Percentiles rank a stretch among this genome's conserved stretches.
Evolutionary conservation across 2,113 vertebrate genomes (phyloP).

Genomic region (Sturnus vulgaris): DNA sequence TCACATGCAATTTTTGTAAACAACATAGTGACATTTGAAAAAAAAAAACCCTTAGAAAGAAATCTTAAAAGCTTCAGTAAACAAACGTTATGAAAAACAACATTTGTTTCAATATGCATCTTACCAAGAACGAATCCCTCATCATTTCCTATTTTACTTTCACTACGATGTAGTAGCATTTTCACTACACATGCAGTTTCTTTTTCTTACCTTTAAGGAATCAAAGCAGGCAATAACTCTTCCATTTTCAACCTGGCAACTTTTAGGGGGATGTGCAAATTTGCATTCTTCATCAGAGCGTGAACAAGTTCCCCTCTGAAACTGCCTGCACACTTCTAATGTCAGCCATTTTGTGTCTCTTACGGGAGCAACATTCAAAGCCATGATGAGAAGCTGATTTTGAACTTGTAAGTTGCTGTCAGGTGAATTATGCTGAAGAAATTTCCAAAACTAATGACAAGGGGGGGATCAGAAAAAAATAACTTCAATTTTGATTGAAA

Average conservation of each 20-base stretch:
- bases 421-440: slow-evolving; percentile 10
- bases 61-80: background rate
- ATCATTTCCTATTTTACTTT: background rate
- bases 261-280: slow-evolving; percentile 97
- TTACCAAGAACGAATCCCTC: background rate
- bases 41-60: background rate
- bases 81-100: background rate
- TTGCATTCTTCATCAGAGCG: slow-evolving; percentile 97
- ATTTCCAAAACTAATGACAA: slow-evolving; percentile 37
- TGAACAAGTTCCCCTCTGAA: slow-evolving; percentile 94
- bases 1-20: slow-evolving; percentile 18
- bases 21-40: background rate
- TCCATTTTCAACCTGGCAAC: slow-evolving; percentile 96
- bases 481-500: background rate
- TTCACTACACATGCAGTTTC: background rate
- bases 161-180: background rate
- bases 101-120: background rate
- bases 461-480: background rate
- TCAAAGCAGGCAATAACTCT: slow-evolving; percentile 97
- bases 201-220: slow-evolving; percentile 90
- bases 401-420: slow-evolving; percentile 3
- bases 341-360: slow-evolving; percentile 98
- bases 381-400: slow-evolving; percentile 77
- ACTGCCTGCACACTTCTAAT: slow-evolving; percentile 93
- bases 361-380: slow-evolving; percentile 89